Base-by-base conservation (phyloP, 2,888 invertebrate genomes). In the Acleris emargana region DNA sequence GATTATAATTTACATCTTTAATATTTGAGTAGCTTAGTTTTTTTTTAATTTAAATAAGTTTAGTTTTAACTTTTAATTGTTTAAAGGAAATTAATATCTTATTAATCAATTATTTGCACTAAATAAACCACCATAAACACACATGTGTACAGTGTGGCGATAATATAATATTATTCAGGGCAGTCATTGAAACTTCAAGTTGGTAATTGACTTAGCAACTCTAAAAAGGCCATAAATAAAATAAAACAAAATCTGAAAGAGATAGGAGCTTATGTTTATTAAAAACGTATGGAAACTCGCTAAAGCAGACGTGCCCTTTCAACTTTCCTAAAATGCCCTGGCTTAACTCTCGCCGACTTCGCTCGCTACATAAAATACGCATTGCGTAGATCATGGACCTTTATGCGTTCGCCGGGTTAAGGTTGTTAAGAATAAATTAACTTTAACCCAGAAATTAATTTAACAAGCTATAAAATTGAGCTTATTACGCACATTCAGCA, bases 401-500 rank as follows among this genome's bases (percentile, higher is more conserved):
- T 45, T 45, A 47, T 42, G 43, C 18, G 50, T 32, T 45, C 20
- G 25, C 51, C 20, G 2, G 25, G 43, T 45, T 51, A 20, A 32
- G 45, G 22, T 64, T 72, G 72, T 72, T 73, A 71, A 71, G 43
- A 54, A 64, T 71, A 72, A 75, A 69, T 77, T 75, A 74, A 69
- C 70, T 73, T 74, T 72, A 77, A 73, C 75, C 72, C 67, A 73
- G 76, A 73, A 75, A 79, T 75, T 76, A 80, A 80, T 82, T 79
- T 72, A 78, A 77, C 79, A 79, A 76, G 73, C 73, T 74, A 77
- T 82, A 66, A 69, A 77, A 69, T 76, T 77, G 80, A 80, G 76
- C 76, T 78, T 82, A 84, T 85, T 81, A 81, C 73, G 76, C 73
- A 80, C 76, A 80, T 79, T 84, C 80, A 83, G 81, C 80, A 75